A percentile compares a stretch with the other conserved stretches of the same genome.
Evolutionary conservation across 2,888 invertebrate genomes (phyloP).

Genomic region (Patella depressa): DNA sequence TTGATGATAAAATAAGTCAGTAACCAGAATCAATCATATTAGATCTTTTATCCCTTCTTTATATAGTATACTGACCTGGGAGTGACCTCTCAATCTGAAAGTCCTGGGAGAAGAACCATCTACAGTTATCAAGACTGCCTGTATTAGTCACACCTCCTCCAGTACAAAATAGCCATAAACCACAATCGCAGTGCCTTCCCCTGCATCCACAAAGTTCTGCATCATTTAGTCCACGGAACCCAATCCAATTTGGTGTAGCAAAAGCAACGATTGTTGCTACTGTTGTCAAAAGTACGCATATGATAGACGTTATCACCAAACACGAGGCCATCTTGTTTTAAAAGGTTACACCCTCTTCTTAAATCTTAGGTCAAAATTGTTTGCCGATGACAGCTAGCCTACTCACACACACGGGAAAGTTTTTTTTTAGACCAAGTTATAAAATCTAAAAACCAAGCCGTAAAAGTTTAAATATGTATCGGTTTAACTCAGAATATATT

Average conservation of each 20-base stretch:
- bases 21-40: too few relatives aligned
- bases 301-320: conserved; percentile 57
- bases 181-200: conserved; percentile 51
- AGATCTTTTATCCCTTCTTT: too few relatives aligned
- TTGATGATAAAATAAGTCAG: too few relatives aligned
- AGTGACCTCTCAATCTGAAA: conserved; percentile 51
- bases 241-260: conserved; percentile 62
- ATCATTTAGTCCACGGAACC: conserved; percentile 39
- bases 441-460: too few relatives aligned
- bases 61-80: conserved; percentile 54
- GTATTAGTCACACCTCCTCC: conserved; percentile 35
- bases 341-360: neutral
- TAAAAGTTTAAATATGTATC: too few relatives aligned
- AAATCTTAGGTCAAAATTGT: too few relatives aligned
- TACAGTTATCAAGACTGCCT: conserved; percentile 56
- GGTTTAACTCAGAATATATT: too few relatives aligned
- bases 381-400: too few relatives aligned
- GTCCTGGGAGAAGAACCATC: conserved; percentile 59
- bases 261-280: conserved; percentile 63
- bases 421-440: too few relatives aligned
- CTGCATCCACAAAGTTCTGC: conserved; percentile 39
- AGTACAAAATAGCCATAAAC: conserved; percentile 57
- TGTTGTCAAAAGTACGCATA: conserved; percentile 62
- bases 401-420: too few relatives aligned
- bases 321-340: conserved; percentile 54